Conservation (phyloP, 2,888 invertebrate species). For the Brachylomia viminalis region DNA sequence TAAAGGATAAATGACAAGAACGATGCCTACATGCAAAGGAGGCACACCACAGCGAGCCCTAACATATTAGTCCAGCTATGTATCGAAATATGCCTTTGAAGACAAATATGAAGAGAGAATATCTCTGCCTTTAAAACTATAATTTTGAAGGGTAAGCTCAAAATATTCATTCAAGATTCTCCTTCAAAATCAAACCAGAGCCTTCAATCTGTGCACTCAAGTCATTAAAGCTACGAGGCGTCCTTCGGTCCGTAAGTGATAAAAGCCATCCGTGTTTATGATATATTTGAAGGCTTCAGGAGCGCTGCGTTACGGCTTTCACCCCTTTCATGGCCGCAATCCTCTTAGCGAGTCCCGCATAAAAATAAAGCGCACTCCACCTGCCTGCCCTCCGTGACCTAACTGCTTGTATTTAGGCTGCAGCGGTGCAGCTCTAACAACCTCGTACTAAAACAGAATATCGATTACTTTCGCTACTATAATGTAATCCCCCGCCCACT, state of each 20-base stretch:
- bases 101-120: slow-evolving; percentile 22
- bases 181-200: slow-evolving; percentile 49
- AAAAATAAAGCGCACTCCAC: slow-evolving; percentile 72
- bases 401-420: slow-evolving; percentile 87
- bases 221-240: slow-evolving; percentile 58
- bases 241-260: slow-evolving; percentile 64
- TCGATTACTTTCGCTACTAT: slow-evolving; percentile 91
- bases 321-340: slow-evolving; percentile 68
- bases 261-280: slow-evolving; percentile 74
- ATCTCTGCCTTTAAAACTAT: slow-evolving; percentile 28
- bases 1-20: slow-evolving; percentile 46
- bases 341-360: slow-evolving; percentile 68
- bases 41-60: background rate
- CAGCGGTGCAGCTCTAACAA: slow-evolving; percentile 89
- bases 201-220: slow-evolving; percentile 60
- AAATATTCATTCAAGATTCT: slow-evolving; percentile 33
- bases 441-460: slow-evolving; percentile 90
- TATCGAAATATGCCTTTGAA: slow-evolving; percentile 28
- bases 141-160: slow-evolving; percentile 27
- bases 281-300: slow-evolving; percentile 68
- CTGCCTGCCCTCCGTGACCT: slow-evolving; percentile 82
- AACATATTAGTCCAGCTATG: slow-evolving; percentile 23
- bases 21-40: slow-evolving; percentile 40
- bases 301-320: slow-evolving; percentile 58
- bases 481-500: slow-evolving; percentile 91